Percentiles rank a stretch among this genome's conserved stretches.
phyloP scores from a whole-genome alignment of 1,140 invertebrate genomes.

The Zelostemma sp. region DNA sequence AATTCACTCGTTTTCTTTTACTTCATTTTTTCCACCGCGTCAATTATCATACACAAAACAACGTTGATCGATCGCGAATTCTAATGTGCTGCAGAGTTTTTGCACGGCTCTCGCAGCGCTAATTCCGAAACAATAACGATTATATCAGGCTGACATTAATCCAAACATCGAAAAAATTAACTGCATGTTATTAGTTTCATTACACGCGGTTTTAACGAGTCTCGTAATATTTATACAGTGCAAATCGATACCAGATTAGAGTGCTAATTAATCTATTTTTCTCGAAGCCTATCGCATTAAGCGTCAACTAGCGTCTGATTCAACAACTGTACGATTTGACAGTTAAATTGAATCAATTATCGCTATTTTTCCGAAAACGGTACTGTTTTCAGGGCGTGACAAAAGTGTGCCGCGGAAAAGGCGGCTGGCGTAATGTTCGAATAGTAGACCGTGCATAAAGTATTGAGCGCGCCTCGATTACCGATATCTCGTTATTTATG shows the following conservation, averaged over 20 bases:
- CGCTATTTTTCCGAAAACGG: slow-evolving; percentile 30
- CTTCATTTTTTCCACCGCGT: neutral
- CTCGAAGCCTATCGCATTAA: neutral
- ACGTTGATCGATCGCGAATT: neutral
- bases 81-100: too few relatives aligned
- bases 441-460: slow-evolving; percentile 32
- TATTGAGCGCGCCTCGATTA: slow-evolving; percentile 58
- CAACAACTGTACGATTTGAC: neutral
- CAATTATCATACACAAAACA: neutral
- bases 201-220: neutral
- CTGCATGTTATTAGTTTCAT: slow-evolving; percentile 1
- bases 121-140: slow-evolving; percentile 1
- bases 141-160: neutral
- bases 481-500: slow-evolving; percentile 68
- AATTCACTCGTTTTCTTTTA: neutral
- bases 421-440: slow-evolving; percentile 15
- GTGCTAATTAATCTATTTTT: slow-evolving; percentile 1
- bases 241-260: neutral
- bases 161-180: neutral
- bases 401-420: slow-evolving; percentile 33
- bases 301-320: neutral
- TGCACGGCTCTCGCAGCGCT: neutral
- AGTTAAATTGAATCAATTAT: slow-evolving; percentile 32
- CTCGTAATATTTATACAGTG: neutral
- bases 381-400: slow-evolving; percentile 29